phyloP scores from a whole-genome alignment of 2,888 invertebrate genomes.

The Parnassius glacialis region DNA sequence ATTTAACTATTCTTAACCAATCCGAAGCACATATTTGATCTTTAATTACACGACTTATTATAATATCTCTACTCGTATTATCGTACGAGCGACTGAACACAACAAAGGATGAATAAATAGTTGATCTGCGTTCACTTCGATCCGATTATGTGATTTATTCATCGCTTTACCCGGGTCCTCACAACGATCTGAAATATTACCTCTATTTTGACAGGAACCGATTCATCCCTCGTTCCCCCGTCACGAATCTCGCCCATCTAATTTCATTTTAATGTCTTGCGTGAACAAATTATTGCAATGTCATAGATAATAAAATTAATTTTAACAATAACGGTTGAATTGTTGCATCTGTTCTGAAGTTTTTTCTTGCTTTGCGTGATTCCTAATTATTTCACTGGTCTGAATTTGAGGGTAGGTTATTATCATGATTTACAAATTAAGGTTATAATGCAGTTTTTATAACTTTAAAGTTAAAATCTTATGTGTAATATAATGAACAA shows the following conservation, averaged over 20 bases:
- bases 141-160: conserved; percentile 71
- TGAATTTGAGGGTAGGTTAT: conserved; percentile 25
- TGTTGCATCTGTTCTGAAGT: conserved; percentile 64
- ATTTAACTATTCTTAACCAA: not conserved
- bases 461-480: no score
- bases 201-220: conserved; percentile 69
- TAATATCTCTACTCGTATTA: conserved; percentile 2
- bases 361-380: conserved; percentile 52
- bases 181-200: conserved; percentile 59
- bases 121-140: conserved; percentile 43
- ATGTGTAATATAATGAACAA: no score
- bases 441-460: no score
- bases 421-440: no score
- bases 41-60: conserved; percentile 10
- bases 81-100: conserved; percentile 18
- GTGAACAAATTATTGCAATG: conserved; percentile 76
- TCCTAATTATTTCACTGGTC: conserved; percentile 65
- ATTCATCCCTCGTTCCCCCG: conserved; percentile 49
- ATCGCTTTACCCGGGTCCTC: conserved; percentile 47
- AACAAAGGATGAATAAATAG: conserved; percentile 40
- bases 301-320: conserved; percentile 69
- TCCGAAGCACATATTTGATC: not conserved
- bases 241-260: conserved; percentile 59
- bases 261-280: conserved; percentile 75
- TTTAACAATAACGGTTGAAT: conserved; percentile 63